Evolutionary conservation across 1,140 invertebrate genomes (phyloP).

Genomic region (Antheraea pernyi): DNA sequence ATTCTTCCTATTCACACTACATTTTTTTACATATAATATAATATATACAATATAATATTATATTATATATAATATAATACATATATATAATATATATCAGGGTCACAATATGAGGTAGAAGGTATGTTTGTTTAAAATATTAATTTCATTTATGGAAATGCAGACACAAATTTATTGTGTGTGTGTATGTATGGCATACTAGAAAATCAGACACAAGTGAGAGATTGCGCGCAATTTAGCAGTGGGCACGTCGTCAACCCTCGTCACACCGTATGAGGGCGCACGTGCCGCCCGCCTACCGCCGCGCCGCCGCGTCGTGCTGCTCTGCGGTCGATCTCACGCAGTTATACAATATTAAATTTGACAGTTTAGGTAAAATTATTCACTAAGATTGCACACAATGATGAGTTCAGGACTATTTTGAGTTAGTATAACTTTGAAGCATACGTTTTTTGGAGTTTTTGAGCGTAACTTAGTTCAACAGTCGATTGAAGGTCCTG

Average conservation of each 20-base stretch:
- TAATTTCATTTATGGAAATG: not conserved
- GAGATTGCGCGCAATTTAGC: constrained; percentile 43
- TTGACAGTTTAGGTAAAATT: constrained; percentile 11
- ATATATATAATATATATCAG: too few relatives aligned
- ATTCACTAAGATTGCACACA: not conserved
- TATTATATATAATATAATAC: too few relatives aligned
- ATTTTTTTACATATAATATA: too few relatives aligned
- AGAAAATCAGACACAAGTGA: constrained; percentile 31
- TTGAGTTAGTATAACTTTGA: too few relatives aligned
- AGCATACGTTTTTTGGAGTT: too few relatives aligned
- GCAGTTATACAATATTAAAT: constrained; percentile 11
- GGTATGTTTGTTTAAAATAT: too few relatives aligned
- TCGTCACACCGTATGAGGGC: constrained; percentile 32
- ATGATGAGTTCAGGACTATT: too few relatives aligned
- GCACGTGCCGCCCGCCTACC: constrained; percentile 7
- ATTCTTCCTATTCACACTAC: too few relatives aligned
- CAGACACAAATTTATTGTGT: not conserved
- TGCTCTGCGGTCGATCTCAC: constrained; percentile 8
- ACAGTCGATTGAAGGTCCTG: too few relatives aligned
- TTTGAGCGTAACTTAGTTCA: too few relatives aligned
- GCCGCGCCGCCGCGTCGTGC: not conserved
- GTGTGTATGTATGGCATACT: constrained; percentile 16
- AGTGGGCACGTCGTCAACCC: constrained; percentile 38
- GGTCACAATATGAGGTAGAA: too few relatives aligned
- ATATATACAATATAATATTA: too few relatives aligned